Evolutionary conservation across 2,113 vertebrate genomes (phyloP), one percentile per base, ranked within the genome.

Genomic region (Tretioscincus oriximinensis): DNA sequence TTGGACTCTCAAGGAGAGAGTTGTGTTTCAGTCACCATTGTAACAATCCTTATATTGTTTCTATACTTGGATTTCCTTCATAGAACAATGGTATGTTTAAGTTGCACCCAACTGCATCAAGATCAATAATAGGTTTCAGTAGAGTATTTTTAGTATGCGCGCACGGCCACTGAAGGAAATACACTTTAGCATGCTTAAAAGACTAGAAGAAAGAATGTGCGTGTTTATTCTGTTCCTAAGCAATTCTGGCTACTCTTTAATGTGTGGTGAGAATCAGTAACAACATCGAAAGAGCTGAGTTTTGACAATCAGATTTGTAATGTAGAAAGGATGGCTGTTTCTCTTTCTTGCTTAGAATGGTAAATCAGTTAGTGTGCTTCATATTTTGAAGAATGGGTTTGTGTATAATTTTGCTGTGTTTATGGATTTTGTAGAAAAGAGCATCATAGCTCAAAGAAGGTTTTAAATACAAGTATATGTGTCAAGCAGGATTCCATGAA

Each of bases 171-270:
- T 58, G 54, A 58, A 87, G 86, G 75, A 87, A 89, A 77, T 81
- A 71, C 4, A 29, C 77, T 80, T 22, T 11, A 80, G 45, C 28
- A 73, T 7, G 89, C 88, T 75, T 12, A 78, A 64, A 71, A 68
- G 29, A 61, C 80, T 66, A 92, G 86, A 73, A 83, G 86, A 86
- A 90, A 82, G 75, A 71, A 66, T 18, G 58, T 18, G 81, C 14
- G 2, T 82, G 2, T 24, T 64, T 8, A 58, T 69, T 69, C 3
- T 2, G 4, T n/a, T 26, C 81, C 68, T 85, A 58, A 81, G 75
- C 80, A 83, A 90, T 61, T 31, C 12, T 71, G 31, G n/a, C 51
- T n/a, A 14, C 31, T 75, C 29, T 49, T 29, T 18, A 60, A 9
- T 75, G 54, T 60, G 1, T 16, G 14, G 54, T 31, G 64, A n/a